Evolutionary conservation across 2,888 invertebrate genomes (phyloP), one percentile per base, ranked within the genome.

Genomic region (Ischnura elegans): DNA sequence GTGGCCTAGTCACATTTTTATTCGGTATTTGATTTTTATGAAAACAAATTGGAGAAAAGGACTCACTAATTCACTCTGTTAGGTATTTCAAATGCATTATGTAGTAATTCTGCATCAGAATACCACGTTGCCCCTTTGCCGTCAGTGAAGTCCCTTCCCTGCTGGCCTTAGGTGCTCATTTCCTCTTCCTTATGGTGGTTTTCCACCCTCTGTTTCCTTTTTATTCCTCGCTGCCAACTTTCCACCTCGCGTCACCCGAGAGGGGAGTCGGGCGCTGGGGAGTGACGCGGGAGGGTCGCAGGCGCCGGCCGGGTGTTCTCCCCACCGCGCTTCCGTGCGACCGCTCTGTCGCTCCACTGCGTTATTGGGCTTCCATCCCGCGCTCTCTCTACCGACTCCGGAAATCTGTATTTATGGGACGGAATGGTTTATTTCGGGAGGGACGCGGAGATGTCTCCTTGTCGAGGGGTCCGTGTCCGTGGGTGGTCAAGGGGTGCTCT

Each of bases 361-460:
- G 42, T 90, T 45, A 61, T 90, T 51, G 43, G 43, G 10, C 90
- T 61, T 86, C 86, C 46, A 86, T 86, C 86, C 46, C 45, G n/a
- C 46, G 25, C 21, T 42, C 42, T 45, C 42, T n/a, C 36, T 2
- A n/a, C 16, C 55, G 43, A n/a, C 25, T 61, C 90, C 66, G 61
- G 90, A 61, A 61, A 90, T 90, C 61, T 43, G 90, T 90, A 61
- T 90, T 66, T 90, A 90, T 66, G 61, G 61, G 61, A 43, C 16
- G 45, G 43, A 90, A 90, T 90, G 66, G 25, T 90, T 90, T 66
- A 90, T 90, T n/a, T 42, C 43, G 16, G 43, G 43, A 21, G 25
- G 25, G 6, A 21, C 51, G 51, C 21, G 29, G 42, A 47, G 45
- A 47, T 25, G 16, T 4, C 13, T n/a, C n/a, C 1, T 25, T 43